These are phyloP conservation scores for Globicephala melas DNA, from an alignment of 2,113 vertebrate genomes.

Conservation along the genomic window DNA sequence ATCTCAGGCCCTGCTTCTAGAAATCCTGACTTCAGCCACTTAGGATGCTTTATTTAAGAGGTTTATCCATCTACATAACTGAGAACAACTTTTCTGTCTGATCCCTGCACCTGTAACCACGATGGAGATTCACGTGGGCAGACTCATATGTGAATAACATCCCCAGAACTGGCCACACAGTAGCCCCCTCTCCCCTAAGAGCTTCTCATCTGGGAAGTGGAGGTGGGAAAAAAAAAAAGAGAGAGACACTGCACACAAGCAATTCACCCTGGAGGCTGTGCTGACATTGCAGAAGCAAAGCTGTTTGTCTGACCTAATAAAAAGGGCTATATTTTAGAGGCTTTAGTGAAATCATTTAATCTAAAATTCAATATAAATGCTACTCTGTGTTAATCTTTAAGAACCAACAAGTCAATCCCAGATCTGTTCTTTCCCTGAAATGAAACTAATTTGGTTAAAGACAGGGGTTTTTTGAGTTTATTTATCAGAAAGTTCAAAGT, in stretches of 20 bases:
- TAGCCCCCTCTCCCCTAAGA: neutral
- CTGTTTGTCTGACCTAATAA: conserved; percentile 33
- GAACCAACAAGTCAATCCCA: conserved; percentile 27
- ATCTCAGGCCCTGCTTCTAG: neutral
- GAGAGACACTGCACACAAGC: neutral
- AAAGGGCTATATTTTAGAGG: neutral
- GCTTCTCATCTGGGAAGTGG: neutral
- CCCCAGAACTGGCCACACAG: too few relatives aligned
- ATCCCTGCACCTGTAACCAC: neutral
- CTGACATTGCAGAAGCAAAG: neutral
- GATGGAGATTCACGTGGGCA: neutral
- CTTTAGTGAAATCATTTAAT: conserved; percentile 64
- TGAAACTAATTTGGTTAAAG: conserved; percentile 33
- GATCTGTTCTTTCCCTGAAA: conserved; percentile 11
- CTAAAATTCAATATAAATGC: conserved; percentile 60
- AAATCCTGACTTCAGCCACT: neutral
- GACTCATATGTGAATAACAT: rapidly evolving
- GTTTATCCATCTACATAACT: neutral
- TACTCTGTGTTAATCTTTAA: conserved; percentile 41
- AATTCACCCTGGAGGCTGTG: neutral
- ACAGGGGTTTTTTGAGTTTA: neutral
- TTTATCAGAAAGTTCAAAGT: conserved; percentile 16
- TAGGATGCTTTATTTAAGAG: neutral
- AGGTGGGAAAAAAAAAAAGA: neutral
- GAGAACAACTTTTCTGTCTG: neutral